Evolutionary conservation across 2,113 vertebrate species (phyloP).

Genomic region (Mus spicilegus): DNA sequence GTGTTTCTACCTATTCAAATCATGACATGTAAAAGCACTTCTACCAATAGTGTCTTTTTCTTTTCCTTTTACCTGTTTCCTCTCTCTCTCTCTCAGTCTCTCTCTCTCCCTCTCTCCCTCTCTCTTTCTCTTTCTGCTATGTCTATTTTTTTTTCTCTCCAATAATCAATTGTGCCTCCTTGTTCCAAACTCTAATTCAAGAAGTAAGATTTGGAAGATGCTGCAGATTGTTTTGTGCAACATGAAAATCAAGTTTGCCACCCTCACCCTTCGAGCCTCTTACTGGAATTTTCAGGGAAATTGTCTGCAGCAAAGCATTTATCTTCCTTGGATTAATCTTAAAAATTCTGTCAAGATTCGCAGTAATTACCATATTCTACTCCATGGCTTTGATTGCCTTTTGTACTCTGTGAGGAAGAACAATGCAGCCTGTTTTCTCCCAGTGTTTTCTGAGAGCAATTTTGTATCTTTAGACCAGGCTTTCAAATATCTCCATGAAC

Average conservation of each 20-base stretch:
- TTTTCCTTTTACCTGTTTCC: neutral
- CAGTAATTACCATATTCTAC: conserved; percentile 76
- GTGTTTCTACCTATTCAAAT: conserved; percentile 24
- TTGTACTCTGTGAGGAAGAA: conserved; percentile 74
- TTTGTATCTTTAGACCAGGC: conserved; percentile 65
- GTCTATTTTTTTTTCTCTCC: conserved; percentile 29
- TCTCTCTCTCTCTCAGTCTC: neutral
- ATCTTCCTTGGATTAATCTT: conserved; percentile 62
- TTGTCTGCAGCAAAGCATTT: conserved; percentile 51
- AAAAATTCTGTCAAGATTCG: conserved; percentile 68
- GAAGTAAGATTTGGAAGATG: conserved; percentile 52
- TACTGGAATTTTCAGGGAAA: conserved; percentile 50
- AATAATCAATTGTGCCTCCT: neutral
- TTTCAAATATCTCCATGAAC: conserved; percentile 73
- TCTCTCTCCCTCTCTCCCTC: neutral
- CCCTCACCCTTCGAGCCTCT: neutral
- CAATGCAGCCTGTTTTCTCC: conserved; percentile 69
- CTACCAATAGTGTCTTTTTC: neutral
- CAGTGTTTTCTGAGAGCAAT: conserved; percentile 68
- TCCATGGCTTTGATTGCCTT: conserved; percentile 70
- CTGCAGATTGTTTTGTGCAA: conserved; percentile 5
- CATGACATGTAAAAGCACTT: neutral
- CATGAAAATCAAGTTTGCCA: neutral
- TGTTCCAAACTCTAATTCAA: conserved; percentile 29
- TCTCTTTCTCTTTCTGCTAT: neutral